A percentile compares a stretch with the other conserved stretches of the same genome.
Conservation (phyloP, 2,888 invertebrate species). For the Zaprionus lineosus region DNA sequence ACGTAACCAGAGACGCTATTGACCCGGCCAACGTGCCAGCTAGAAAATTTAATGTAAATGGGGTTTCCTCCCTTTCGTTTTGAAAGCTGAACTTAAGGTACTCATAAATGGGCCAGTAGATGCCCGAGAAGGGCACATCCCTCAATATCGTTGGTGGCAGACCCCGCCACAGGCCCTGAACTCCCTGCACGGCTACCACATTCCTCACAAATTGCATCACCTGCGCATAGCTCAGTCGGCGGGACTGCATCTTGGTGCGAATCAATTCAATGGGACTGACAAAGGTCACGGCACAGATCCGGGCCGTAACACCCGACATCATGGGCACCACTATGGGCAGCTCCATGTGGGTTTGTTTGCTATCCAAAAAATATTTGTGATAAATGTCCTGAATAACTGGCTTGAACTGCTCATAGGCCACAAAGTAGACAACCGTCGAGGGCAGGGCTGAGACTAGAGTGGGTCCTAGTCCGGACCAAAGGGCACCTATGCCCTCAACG, state of each 20-base stretch:
- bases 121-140: constrained; percentile 84
- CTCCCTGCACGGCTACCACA: constrained; percentile 87
- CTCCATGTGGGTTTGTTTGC: constrained; percentile 22
- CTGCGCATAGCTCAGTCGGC: constrained; percentile 89
- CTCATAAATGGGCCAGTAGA: constrained; percentile 97
- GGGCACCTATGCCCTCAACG: constrained; percentile 92
- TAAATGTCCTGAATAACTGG: too few relatives aligned
- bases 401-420: constrained; percentile 96
- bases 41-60: constrained; percentile 89
- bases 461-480: constrained; percentile 99
- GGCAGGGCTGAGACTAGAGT: constrained; percentile 97
- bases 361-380: constrained; percentile 43
- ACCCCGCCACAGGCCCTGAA: constrained; percentile 92
- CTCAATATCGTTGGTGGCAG: constrained; percentile 78
- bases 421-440: constrained; percentile 98
- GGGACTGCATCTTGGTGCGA: constrained; percentile 99
- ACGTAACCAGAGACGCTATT: constrained; percentile 96
- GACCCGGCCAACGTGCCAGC: constrained; percentile 92
- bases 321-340: constrained; percentile 91
- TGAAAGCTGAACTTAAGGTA: constrained; percentile 86
- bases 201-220: constrained; percentile 84
- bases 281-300: constrained; percentile 91
- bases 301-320: constrained; percentile 91
- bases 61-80: constrained; percentile 83
- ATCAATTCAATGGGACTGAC: constrained; percentile 98